Evolutionary conservation across 1,140 invertebrate genomes (phyloP).

Genomic region (Drosophila prosaltans): DNA sequence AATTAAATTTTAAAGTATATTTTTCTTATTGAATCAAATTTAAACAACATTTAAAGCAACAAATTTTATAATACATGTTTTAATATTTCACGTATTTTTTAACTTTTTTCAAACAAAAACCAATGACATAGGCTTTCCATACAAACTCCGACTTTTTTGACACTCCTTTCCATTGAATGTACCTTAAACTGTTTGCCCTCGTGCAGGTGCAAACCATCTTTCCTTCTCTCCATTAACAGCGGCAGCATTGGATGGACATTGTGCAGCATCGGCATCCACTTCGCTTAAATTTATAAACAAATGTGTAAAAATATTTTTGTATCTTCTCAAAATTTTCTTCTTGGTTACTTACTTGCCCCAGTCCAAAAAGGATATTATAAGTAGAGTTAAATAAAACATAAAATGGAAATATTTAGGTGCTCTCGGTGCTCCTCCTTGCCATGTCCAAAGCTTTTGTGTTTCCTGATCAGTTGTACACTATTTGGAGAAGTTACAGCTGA

Average conservation of each 20-base stretch:
- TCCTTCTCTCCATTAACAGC: slow-evolving; percentile 67
- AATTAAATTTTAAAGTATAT: too few relatives aligned
- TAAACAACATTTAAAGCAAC: too few relatives aligned
- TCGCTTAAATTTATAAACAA: slow-evolving; percentile 78
- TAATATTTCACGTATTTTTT: too few relatives aligned
- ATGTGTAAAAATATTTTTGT: slow-evolving; percentile 18
- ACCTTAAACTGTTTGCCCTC: too few relatives aligned
- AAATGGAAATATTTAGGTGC: slow-evolving; percentile 82
- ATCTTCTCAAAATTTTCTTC: slow-evolving; percentile 4
- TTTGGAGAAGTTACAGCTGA: slow-evolving; percentile 21
- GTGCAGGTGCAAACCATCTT: too few relatives aligned
- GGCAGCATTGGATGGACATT: slow-evolving; percentile 66
- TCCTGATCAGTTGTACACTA: slow-evolving; percentile 44
- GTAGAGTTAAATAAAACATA: slow-evolving; percentile 63
- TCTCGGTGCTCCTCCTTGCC: slow-evolving; percentile 72
- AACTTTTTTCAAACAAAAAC: too few relatives aligned
- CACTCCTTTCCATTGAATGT: too few relatives aligned
- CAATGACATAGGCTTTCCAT: too few relatives aligned
- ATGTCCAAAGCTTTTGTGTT: slow-evolving; percentile 86
- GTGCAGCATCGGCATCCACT: slow-evolving; percentile 77
- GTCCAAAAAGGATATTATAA: slow-evolving; percentile 79
- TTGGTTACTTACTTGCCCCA: slow-evolving; percentile 83
- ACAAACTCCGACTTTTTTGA: too few relatives aligned
- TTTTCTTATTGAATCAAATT: too few relatives aligned
- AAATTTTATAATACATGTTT: too few relatives aligned